Base-by-base conservation (phyloP, 2,888 invertebrate species). In the Philopedon plagiatum region DNA sequence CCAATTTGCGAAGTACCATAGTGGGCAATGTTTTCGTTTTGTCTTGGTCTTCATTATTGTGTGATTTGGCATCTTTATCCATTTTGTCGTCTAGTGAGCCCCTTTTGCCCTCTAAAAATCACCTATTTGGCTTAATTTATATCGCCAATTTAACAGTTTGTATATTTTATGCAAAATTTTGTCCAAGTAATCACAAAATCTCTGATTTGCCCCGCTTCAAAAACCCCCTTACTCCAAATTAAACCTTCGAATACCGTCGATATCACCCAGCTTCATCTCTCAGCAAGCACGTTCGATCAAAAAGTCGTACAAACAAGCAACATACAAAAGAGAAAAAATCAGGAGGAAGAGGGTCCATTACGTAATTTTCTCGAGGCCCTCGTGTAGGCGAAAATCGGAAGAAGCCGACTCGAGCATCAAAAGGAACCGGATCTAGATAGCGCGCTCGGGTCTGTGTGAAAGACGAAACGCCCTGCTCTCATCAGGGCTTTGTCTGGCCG, bases 371-470 rank as follows among this genome's bases (percentile, higher is more conserved):
- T 21, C 21, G 57, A 54, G 13, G 58, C 13, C 26, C 39, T 41
- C 13, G 21, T 13, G 13, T 19, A 3, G 15, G 26, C 8, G 58
- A 26, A 37, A 58, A 26, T 41, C 39, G 58, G 39, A 58, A 58
- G 58, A 58, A 41, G 15, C 39, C 37, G 57, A 21, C 37, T 57
- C 15, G 5, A 57, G 23, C 58, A 58, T 58, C 58, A 58, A 58
- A 58, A 58, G 51, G 37, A 37, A 57, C 57, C 39, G 37, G 41
- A 58, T 58, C 58, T 26, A 23, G 58, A 58, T 58, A 58, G 41
- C 58, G 51, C 8, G 51, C 29, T 15, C 29, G 15, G 29, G 29
- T 2, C 51, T 26, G 51, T 29, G 51, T 54, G 51, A 54, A 32
- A 54, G 29, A 29, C 51, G 51, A 54, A 26, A 54, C 51, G 51